These are phyloP conservation scores for Nomada goodeniana DNA, from an alignment of 2,888 invertebrate genomes.

Conservation along the genomic window DNA sequence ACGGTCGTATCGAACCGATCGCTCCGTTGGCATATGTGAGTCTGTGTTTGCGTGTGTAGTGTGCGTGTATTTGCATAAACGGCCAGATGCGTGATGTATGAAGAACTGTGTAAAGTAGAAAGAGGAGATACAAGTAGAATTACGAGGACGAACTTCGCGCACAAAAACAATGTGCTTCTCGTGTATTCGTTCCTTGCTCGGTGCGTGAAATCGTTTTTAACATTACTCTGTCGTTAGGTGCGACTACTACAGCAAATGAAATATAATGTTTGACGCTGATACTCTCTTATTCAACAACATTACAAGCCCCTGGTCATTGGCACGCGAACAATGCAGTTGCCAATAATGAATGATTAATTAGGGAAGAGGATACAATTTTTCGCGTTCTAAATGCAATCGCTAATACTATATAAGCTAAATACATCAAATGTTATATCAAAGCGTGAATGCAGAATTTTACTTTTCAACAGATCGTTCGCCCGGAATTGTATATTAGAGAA, in stretches of 20 bases:
- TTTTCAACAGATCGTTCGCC: no score
- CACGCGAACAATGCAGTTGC: background rate
- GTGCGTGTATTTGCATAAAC: background rate
- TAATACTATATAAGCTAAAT: no score
- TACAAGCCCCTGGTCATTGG: background rate
- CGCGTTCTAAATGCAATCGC: background rate
- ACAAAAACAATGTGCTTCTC: background rate
- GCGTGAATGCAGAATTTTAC: no score
- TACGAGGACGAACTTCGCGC: background rate
- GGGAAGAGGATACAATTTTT: background rate
- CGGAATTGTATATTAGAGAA: no score
- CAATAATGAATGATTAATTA: background rate
- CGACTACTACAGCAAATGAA: no score
- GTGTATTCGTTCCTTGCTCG: background rate
- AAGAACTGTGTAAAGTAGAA: background rate
- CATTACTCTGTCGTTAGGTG: no score
- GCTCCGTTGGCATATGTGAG: background rate
- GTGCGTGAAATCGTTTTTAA: background rate
- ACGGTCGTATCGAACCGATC: conserved; percentile 5
- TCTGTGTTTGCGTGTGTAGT: background rate
- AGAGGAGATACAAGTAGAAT: background rate
- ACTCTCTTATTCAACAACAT: background rate
- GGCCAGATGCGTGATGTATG: background rate
- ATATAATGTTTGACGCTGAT: background rate
- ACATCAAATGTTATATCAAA: no score